phyloP scores from a whole-genome alignment of 2,888 invertebrate genomes.

The Apoderus coryli region DNA sequence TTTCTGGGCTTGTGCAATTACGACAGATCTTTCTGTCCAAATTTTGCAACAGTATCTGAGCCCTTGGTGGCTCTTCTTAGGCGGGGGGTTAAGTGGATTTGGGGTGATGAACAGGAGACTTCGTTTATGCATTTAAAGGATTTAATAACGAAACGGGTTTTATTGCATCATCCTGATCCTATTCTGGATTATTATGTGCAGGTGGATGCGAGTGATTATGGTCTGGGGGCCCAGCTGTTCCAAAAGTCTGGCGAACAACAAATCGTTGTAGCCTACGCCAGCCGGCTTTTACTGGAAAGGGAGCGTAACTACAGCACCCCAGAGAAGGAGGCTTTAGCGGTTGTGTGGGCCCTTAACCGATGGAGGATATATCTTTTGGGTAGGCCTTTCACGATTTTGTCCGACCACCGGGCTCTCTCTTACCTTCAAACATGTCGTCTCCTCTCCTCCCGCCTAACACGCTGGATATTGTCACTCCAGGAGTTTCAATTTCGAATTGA shows the following conservation, averaged over 20 bases:
- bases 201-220: constrained; percentile 12
- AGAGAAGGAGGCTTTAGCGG: constrained; percentile 15
- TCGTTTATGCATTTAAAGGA: constrained; percentile 12
- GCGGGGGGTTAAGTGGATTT: constrained; percentile 12
- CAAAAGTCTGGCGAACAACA: constrained; percentile 10
- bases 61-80: constrained; percentile 13
- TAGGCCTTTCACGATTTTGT: constrained; percentile 10
- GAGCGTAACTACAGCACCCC: constrained; percentile 15
- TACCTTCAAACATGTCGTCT: constrained; percentile 13
- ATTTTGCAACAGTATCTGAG: constrained; percentile 11
- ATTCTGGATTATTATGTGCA: constrained; percentile 11
- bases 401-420: constrained; percentile 14
- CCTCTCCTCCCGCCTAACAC: constrained; percentile 11
- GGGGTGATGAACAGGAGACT: constrained; percentile 11
- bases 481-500: constrained; percentile 12
- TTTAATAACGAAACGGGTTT: constrained; percentile 11
- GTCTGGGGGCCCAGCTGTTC: constrained; percentile 13
- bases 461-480: constrained; percentile 12
- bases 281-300: constrained; percentile 9
- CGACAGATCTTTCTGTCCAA: constrained; percentile 12
- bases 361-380: constrained; percentile 10
- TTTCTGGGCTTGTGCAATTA: constrained; percentile 16
- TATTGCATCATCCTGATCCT: constrained; percentile 14
- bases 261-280: constrained; percentile 13
- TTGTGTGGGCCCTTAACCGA: constrained; percentile 13